Conservation (phyloP, 2,888 invertebrate species). For the Temnothorax unifasciatus region DNA sequence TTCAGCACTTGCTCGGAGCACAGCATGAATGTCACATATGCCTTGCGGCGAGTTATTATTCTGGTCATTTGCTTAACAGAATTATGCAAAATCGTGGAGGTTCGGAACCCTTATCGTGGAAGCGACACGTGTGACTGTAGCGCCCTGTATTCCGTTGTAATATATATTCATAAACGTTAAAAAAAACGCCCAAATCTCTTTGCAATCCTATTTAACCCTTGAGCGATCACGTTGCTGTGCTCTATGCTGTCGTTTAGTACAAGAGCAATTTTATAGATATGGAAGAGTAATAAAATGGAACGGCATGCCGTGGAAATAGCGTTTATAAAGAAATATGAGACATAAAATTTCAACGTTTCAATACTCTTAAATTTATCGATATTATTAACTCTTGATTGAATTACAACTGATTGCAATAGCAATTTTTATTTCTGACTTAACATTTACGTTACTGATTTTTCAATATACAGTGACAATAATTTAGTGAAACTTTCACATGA, state of each 20-base stretch:
- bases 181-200: constrained; percentile 30
- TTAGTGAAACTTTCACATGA: not conserved
- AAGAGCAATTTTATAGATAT: constrained; percentile 42
- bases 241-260: constrained; percentile 17
- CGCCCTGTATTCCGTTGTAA: constrained; percentile 57
- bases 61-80: constrained; percentile 77
- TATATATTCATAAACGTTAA: constrained; percentile 67
- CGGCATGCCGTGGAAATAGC: not conserved
- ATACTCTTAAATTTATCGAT: constrained; percentile 22
- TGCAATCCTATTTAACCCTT: constrained; percentile 42
- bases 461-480: not conserved
- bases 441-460: constrained; percentile 2
- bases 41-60: constrained; percentile 75
- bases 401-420: constrained; percentile 11
- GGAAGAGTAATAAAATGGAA: constrained; percentile 35
- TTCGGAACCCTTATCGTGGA: constrained; percentile 64
- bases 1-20: constrained; percentile 50
- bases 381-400: constrained; percentile 12
- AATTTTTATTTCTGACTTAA: constrained; percentile 7
- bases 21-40: constrained; percentile 72
- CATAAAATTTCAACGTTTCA: constrained; percentile 32
- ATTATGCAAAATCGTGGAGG: constrained; percentile 74
- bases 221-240: constrained; percentile 37
- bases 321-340: constrained; percentile 28
- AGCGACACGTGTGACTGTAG: constrained; percentile 61